These are phyloP conservation scores for Pseudolaguvia tuberculata DNA, from an alignment of 2,113 vertebrate genomes.

Conservation along the genomic window DNA sequence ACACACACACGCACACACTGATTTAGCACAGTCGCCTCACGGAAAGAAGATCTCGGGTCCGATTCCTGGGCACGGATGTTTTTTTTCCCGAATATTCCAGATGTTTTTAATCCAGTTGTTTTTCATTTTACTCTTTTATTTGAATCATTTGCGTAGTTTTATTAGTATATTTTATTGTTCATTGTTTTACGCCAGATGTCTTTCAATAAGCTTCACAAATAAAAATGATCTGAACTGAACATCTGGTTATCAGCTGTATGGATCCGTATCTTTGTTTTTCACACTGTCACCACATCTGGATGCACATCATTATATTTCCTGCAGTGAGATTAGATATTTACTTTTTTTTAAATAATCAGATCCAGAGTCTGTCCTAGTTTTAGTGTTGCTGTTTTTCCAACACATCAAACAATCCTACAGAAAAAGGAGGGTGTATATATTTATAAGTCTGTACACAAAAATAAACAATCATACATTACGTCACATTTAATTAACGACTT, in stretches of 20 bases:
- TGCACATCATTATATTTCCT: not conserved
- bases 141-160: no score
- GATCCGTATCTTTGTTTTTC: no score
- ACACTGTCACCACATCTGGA: not conserved
- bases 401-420: not conserved
- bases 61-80: no score
- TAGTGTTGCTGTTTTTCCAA: not conserved
- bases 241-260: no score
- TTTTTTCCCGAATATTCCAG: no score
- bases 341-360: not conserved
- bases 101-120: no score
- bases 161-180: not conserved
- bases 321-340: not conserved
- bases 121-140: no score
- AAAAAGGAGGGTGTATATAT: not conserved
- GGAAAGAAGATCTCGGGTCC: no score
- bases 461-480: not conserved
- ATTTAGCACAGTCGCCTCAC: no score
- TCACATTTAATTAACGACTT: not conserved
- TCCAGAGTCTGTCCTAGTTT: not conserved
- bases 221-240: not conserved
- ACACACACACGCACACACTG: no score
- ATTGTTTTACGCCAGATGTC: not conserved
- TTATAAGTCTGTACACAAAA: not conserved
- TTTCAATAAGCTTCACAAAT: not conserved